Evolutionary conservation across 1,140 invertebrate species (phyloP), one percentile per base, ranked within the genome.

Genomic region (Drosophila yakuba): DNA sequence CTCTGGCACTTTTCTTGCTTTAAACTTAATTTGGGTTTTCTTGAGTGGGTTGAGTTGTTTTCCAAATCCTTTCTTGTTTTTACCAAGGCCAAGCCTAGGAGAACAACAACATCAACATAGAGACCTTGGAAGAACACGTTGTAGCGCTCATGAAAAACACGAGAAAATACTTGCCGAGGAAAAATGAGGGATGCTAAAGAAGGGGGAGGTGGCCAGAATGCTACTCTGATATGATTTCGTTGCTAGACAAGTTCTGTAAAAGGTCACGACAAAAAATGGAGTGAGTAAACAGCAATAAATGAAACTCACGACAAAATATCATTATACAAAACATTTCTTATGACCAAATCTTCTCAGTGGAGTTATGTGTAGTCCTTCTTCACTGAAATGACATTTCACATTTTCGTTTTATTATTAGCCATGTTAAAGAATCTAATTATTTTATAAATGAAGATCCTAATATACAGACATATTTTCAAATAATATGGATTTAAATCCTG

Each of bases 151-250:
- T 44, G 68, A 25, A 56, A 50, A 74, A 74, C 59, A 74, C 44
- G 54, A 57, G 28, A 75, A 64, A 75, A 64, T 54, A 75, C 73
- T 75, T 12, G 60, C 35, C n/a, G 23, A n/a, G 2, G 7, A 14
- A 12, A n/a, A n/a, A 48, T 52, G 39, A 28, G 36, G 55, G 12
- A 3, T 12, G 41, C 10, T 23, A 23, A 14, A 14, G 38, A 3
- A 23, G 15, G 32, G 5, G 8, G 43, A 43, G 38, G 38, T 52
- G 79, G 79, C 57, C 51, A 62, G 74, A 86, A 79, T 88, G 63
- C 68, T 71, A 51, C 47, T 50, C 69, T 83, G 66, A 86, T 88
- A 88, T 88, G 75, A 88, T 83, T 83, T 82, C 67, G 71, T 51
- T 82, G 62, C 67, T 47, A 58, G 36, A 74, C 47, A 74, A 85